Conservation (phyloP, 1,140 invertebrate species). For the Ips nitidus region DNA sequence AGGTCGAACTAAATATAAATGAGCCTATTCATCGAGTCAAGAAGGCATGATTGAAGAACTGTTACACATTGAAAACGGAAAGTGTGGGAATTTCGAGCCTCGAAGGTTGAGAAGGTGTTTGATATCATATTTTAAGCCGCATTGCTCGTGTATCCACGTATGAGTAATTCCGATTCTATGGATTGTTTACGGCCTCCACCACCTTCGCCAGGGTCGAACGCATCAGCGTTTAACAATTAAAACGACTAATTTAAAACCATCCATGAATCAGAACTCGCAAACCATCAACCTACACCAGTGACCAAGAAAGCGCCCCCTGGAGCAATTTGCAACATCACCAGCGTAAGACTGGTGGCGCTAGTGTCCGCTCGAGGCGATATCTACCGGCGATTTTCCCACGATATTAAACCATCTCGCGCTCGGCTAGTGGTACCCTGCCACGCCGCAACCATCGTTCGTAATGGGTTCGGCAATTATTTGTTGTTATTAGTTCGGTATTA, state of each 20-base stretch:
- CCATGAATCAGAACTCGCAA: no score
- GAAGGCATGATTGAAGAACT: constrained; percentile 35
- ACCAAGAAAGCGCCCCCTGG: no score
- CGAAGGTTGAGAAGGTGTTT: constrained; percentile 33
- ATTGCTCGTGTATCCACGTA: background rate
- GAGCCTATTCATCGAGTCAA: constrained; percentile 34
- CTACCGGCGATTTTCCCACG: constrained; percentile 28
- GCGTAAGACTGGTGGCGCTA: constrained; percentile 17
- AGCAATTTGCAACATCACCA: background rate
- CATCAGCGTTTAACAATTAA: no score
- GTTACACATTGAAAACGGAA: constrained; percentile 35
- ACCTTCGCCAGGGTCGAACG: no score
- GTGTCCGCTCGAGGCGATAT: constrained; percentile 10
- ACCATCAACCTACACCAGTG: no score
- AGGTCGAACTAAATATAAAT: constrained; percentile 35
- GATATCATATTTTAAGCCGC: constrained; percentile 27
- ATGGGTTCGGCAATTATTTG: constrained; percentile 16
- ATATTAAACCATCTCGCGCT: constrained; percentile 18
- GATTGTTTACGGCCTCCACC: background rate
- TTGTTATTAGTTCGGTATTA: constrained; percentile 22
- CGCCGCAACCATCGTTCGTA: constrained; percentile 4
- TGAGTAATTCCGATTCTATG: constrained; percentile 14
- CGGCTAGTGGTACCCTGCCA: constrained; percentile 9
- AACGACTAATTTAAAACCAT: no score
- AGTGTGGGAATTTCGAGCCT: constrained; percentile 35